Conservation (phyloP, 1,140 invertebrate species). For the Trichogramma pretiosum region DNA sequence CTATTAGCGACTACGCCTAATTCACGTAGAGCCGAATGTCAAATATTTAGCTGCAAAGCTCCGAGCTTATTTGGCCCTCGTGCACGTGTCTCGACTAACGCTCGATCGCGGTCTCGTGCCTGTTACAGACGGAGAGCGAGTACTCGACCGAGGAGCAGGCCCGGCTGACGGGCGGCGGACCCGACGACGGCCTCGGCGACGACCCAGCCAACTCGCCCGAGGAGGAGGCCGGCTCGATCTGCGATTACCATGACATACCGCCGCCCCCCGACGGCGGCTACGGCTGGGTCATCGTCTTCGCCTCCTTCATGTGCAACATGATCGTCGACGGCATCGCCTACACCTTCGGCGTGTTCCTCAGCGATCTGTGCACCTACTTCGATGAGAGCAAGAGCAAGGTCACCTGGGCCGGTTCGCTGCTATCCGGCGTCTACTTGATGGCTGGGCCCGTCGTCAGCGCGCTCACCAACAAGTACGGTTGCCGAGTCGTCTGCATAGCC, state of each 20-base stretch:
- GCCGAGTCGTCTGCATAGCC: conserved; percentile 82
- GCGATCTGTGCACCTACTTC: conserved; percentile 73
- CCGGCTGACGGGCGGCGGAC: conserved; percentile 52
- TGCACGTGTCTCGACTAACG: too few species aligned
- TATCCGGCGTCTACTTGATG: conserved; percentile 88
- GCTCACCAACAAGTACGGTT: conserved; percentile 92
- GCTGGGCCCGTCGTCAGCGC: conserved; percentile 90
- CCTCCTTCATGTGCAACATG: conserved; percentile 95
- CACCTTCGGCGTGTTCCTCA: conserved; percentile 83
- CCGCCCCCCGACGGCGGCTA: conserved; percentile 79
- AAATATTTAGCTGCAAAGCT: too few species aligned
- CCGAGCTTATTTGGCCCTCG: too few species aligned
- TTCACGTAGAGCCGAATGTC: too few species aligned
- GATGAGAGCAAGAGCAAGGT: conserved; percentile 77
- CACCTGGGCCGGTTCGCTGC: conserved; percentile 88
- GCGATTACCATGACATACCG: conserved; percentile 67
- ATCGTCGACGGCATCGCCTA: conserved; percentile 96
- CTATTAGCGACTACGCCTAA: too few species aligned
- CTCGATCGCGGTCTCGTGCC: conserved; percentile 8
- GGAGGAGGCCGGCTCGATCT: conserved; percentile 63
- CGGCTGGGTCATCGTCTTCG: conserved; percentile 89
- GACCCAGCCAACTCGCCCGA: conserved; percentile 54
- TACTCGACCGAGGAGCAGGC: conserved; percentile 70
- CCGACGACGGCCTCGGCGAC: conserved; percentile 31
- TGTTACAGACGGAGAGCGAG: conserved; percentile 76